Conservation (phyloP, 2,797 vertebrate species). For the Nyctalus aviator region DNA sequence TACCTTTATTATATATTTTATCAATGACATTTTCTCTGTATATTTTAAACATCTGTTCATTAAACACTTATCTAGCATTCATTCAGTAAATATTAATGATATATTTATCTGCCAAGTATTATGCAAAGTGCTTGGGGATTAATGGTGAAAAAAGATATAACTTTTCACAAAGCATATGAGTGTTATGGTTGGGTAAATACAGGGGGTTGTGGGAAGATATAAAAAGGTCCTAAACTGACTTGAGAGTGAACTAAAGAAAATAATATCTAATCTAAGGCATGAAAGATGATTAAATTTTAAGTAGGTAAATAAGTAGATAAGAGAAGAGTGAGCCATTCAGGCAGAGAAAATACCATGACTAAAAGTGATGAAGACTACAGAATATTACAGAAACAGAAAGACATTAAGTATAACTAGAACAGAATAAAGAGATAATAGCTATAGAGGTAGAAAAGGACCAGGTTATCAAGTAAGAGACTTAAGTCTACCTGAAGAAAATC, state of each 20-base stretch:
- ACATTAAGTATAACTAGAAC: background rate
- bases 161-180: background rate
- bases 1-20: slow-evolving; percentile 38
- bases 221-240: background rate
- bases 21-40: slow-evolving; percentile 43
- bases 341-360: background rate
- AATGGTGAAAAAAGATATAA: slow-evolving; percentile 45
- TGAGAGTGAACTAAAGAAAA: slow-evolving; percentile 14
- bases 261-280: background rate
- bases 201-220: background rate
- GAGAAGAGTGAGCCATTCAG: background rate
- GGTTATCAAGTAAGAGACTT: background rate
- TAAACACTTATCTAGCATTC: background rate
- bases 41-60: slow-evolving; percentile 52
- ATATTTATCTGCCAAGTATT: slow-evolving; percentile 50
- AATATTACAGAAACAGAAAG: slow-evolving; percentile 34
- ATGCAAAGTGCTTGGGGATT: slow-evolving; percentile 7
- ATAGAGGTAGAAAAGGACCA: background rate
- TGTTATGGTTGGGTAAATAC: background rate
- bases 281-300: slow-evolving; percentile 54
- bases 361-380: background rate
- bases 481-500: background rate
- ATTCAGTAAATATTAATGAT: slow-evolving; percentile 7
- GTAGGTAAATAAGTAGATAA: background rate
- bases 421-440: background rate